phyloP scores from a whole-genome alignment of 2,113 vertebrate genomes.

The Nicator chloris region DNA sequence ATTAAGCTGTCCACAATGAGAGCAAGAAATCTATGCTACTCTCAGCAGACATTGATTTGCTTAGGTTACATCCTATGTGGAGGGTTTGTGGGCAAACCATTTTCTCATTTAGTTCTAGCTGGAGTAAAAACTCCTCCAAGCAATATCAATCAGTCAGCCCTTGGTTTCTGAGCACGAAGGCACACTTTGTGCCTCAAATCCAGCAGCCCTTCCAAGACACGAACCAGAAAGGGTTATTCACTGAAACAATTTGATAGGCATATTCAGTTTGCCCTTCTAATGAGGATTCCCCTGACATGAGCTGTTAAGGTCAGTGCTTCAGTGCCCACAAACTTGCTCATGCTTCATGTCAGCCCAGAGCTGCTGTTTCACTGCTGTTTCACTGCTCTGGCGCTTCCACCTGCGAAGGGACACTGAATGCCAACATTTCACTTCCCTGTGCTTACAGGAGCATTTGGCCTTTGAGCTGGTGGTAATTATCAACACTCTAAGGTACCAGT shows the following conservation, averaged over 20 bases:
- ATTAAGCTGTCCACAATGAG: neutral
- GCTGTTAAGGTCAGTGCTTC: neutral
- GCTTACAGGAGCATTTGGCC: neutral
- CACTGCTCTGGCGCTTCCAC: neutral
- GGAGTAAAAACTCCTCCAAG: neutral
- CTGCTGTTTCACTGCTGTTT: neutral
- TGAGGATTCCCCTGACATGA: neutral
- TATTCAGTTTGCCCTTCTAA: neutral
- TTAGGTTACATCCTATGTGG: neutral
- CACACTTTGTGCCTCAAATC: neutral
- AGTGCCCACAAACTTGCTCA: neutral
- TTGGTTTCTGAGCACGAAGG: neutral
- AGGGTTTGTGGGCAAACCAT: neutral
- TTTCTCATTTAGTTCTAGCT: neutral
- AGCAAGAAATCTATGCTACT: neutral
- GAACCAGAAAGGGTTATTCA: neutral
- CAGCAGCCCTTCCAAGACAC: neutral
- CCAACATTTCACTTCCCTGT: neutral
- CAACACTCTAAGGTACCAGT: neutral
- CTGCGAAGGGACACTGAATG: neutral
- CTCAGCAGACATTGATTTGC: neutral
- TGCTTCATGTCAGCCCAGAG: neutral
- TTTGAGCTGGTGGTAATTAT: neutral
- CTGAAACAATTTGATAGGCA: neutral
- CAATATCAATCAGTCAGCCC: neutral